phyloP scores from a whole-genome alignment of 2,888 invertebrate species.

The Taphrorychus bicolor region DNA sequence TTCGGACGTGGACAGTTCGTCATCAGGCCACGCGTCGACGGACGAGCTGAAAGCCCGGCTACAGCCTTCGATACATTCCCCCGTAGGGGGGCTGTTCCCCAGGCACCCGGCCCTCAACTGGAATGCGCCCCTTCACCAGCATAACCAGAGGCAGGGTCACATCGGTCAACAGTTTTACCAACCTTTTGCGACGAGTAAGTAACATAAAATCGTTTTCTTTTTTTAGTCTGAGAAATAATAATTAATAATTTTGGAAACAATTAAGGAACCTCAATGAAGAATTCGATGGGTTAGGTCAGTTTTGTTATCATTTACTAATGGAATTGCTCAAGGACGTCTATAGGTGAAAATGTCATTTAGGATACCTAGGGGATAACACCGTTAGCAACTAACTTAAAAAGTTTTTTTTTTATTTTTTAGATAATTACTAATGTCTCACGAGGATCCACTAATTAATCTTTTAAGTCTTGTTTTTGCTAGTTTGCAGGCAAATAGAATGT shows the following conservation, averaged over 20 bases:
- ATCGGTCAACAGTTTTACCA: conserved; percentile 54
- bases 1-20: conserved; percentile 95
- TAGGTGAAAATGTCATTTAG: neutral
- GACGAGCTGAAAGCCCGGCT: conserved; percentile 89
- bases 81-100: conserved; percentile 51
- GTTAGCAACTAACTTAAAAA: no score
- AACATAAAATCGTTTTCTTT: no score
- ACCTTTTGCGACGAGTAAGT: conserved; percentile 54
- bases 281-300: no score
- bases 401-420: neutral
- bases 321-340: neutral
- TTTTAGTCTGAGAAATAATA: no score
- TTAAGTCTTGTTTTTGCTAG: neutral
- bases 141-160: conserved; percentile 47
- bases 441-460: neutral
- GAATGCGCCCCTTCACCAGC: conserved; percentile 49
- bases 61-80: conserved; percentile 67
- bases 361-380: no score
- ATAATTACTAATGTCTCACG: neutral
- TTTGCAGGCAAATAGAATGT: neutral
- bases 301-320: neutral
- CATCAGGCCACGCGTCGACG: conserved; percentile 74
- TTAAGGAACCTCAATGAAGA: no score
- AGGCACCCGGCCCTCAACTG: conserved; percentile 50
- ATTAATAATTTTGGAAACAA: no score